Conservation (phyloP, 2,113 vertebrate genomes). For the Proterorhinus semilunaris region DNA sequence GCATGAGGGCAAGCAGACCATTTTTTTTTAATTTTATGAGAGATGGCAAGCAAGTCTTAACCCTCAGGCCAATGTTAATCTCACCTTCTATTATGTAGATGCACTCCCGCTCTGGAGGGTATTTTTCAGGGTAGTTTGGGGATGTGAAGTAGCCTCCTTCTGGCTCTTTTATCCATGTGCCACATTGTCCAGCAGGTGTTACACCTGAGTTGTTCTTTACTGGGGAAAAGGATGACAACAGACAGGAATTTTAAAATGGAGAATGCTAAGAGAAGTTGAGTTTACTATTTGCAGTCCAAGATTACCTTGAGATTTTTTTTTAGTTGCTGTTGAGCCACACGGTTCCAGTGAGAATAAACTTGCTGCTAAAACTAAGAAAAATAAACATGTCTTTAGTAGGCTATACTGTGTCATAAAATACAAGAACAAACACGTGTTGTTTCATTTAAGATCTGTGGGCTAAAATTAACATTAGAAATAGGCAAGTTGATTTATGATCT, state of each 20-base stretch:
- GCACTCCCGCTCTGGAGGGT: slow-evolving; percentile 93
- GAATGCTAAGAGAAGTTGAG: no score
- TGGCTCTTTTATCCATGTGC: slow-evolving; percentile 90
- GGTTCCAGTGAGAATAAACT: slow-evolving; percentile 86
- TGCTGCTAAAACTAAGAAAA: slow-evolving; percentile 84
- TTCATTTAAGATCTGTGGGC: no score
- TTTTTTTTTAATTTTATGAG: no score
- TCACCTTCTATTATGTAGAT: slow-evolving; percentile 98
- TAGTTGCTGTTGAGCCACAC: slow-evolving; percentile 75
- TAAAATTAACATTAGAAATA: no score
- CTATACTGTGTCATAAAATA: not conserved
- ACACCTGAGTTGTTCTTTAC: slow-evolving; percentile 90
- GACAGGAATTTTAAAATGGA: no score
- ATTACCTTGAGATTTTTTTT: slow-evolving; percentile 90
- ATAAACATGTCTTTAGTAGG: not conserved
- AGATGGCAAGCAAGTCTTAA: no score
- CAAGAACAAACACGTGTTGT: no score
- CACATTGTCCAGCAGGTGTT: slow-evolving; percentile 89
- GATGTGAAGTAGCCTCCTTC: slow-evolving; percentile 94
- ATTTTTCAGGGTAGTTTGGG: slow-evolving; percentile 96
- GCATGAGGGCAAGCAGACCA: no score
- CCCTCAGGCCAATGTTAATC: no score
- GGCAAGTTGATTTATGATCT: no score
- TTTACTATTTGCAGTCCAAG: not conserved
- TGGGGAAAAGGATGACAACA: slow-evolving; percentile 41